These are phyloP conservation scores for Caenorhabditis sp. DNA, from an alignment of 2,888 invertebrate species.

Conservation along the genomic window DNA sequence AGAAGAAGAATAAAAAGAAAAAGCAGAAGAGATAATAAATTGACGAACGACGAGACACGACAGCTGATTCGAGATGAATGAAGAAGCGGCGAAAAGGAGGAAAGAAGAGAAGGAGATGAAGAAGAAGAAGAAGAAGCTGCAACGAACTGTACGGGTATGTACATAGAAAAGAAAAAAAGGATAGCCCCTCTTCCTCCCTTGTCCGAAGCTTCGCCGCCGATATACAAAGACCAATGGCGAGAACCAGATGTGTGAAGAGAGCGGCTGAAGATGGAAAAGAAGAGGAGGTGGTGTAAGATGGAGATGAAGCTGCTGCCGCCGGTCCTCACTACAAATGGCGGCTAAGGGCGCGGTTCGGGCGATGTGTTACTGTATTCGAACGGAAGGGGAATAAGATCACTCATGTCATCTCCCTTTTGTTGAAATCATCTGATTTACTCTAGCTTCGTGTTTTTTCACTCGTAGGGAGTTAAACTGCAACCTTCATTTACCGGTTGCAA, in stretches of 20 bases:
- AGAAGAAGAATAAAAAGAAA: not conserved
- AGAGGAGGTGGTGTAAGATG: conserved; percentile 5
- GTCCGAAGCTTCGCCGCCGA: conserved; percentile 34
- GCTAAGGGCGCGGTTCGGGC: conserved; percentile 40
- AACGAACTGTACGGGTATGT: conserved; percentile 46
- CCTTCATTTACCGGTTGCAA: too few species aligned
- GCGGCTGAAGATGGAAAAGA: conserved; percentile 34
- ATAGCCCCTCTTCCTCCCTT: conserved; percentile 3
- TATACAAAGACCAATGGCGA: conserved; percentile 45
- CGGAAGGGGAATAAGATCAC: too few species aligned
- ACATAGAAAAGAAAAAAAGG: conserved; percentile 38
- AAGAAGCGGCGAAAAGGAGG: too few species aligned
- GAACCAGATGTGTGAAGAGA: conserved; percentile 52
- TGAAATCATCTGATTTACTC: too few species aligned
- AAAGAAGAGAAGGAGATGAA: too few species aligned
- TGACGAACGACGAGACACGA: conserved; percentile 26
- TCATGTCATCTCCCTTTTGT: too few species aligned
- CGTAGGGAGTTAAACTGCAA: too few species aligned
- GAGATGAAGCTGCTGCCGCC: conserved; percentile 3
- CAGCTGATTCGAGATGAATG: conserved; percentile 52
- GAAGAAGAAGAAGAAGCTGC: conserved; percentile 32
- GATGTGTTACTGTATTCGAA: too few species aligned
- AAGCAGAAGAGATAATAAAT: too few species aligned
- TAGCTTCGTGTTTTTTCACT: too few species aligned
- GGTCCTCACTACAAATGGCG: not conserved